These are phyloP conservation scores for Synergus japonicus DNA, from an alignment of 2,888 invertebrate genomes.

Conservation along the genomic window DNA sequence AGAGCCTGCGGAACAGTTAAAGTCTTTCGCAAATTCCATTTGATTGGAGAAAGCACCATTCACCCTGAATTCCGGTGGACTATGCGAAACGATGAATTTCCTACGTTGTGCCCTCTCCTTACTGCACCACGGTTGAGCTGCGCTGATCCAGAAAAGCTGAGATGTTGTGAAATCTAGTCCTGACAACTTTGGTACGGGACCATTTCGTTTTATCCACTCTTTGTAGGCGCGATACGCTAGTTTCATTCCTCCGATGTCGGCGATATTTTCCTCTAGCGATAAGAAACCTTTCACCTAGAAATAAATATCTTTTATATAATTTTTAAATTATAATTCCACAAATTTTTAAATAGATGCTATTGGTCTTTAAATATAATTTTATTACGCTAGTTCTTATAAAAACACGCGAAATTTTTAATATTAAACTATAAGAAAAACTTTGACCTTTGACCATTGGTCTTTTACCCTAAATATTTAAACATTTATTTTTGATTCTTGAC, in stretches of 20 bases:
- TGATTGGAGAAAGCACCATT: slow-evolving; percentile 82
- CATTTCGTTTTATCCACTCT: slow-evolving; percentile 84
- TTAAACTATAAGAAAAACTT: too few species aligned
- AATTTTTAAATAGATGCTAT: too few species aligned
- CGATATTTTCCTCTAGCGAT: slow-evolving; percentile 96
- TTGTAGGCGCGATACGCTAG: slow-evolving; percentile 92
- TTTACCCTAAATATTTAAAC: too few species aligned
- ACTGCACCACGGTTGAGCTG: slow-evolving; percentile 83
- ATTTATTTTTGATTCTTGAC: too few species aligned
- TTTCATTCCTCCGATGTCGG: slow-evolving; percentile 96
- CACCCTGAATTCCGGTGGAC: slow-evolving; percentile 83
- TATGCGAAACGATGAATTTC: slow-evolving; percentile 83
- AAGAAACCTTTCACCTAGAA: slow-evolving; percentile 92
- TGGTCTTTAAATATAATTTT: too few species aligned
- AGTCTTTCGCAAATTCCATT: slow-evolving; percentile 81
- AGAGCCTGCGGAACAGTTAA: slow-evolving; percentile 81
- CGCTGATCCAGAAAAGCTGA: slow-evolving; percentile 84
- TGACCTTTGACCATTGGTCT: too few species aligned
- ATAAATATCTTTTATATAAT: too few species aligned
- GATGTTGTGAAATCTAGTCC: slow-evolving; percentile 84
- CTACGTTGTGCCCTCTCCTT: slow-evolving; percentile 82
- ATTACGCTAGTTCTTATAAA: too few species aligned
- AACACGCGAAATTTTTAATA: too few species aligned
- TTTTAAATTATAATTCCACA: too few species aligned
- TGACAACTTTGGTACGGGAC: slow-evolving; percentile 84